Evolutionary conservation across 2,797 vertebrate genomes (phyloP), one percentile per base, ranked within the genome.

Genomic region (Coregonus suidteri): DNA sequence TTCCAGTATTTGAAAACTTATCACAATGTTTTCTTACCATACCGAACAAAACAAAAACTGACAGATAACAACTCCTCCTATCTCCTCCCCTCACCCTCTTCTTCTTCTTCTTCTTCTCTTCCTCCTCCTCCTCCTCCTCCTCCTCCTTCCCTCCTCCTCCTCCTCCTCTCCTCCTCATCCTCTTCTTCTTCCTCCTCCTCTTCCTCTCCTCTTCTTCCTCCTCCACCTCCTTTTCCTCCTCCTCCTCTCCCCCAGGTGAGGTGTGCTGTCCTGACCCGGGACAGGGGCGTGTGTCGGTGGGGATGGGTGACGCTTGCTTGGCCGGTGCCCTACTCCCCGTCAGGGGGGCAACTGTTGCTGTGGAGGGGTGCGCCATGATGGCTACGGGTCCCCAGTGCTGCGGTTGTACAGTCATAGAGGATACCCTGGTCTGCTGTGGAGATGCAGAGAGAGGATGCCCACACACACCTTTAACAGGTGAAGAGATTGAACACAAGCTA

Each of bases 281-380:
- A 6, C 92, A 94, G 69, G 94, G 41, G 9, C 41, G 41, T 47
- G 41, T 95, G 80, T 96, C 96, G 0, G 88, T 96, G 78, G 96
- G 96, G 82, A 85, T 93, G 31, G 97, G 97, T 52, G 94, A 98
- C 82, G 89, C 94, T 71, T 99, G 97, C 94, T 99, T 73, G 93
- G 91, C 77, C 91, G 91, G 90, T 91, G 83, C 96, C 96, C 64
- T 97, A 94, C 79, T 93, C 92, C 68, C 83, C 80, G 47, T 90
- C 87, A 0, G 94, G 95, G 16, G 87, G 94, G 73, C 97, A 98
- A 92, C n/a, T 64, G 59, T 71, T 71, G 72, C 72, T 73, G 72
- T 20, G 53, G 54, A 16, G 72, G 72, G 2, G 13, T 4, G 14
- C 72, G 62, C 16, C 72, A n/a, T 18, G 53, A 73, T 7, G 53